Conservation (phyloP, 2,113 vertebrate genomes). For the Boulengeromyrus knoepffleri region DNA sequence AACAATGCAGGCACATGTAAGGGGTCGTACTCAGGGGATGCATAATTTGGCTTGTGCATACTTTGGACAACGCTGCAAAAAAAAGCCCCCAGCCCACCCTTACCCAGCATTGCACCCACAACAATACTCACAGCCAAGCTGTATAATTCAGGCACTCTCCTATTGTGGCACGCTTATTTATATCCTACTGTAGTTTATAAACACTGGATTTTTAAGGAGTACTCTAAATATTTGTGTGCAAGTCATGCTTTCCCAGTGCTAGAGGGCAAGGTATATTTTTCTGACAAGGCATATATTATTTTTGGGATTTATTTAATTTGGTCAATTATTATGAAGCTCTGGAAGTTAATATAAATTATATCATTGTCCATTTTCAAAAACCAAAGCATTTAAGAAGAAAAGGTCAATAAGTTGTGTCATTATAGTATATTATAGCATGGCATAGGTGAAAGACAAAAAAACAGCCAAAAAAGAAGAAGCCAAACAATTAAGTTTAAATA, state of each 20-base stretch:
- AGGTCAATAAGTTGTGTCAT: not conserved
- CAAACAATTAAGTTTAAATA: not conserved
- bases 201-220: conserved; percentile 36
- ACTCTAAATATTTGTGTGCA: not conserved
- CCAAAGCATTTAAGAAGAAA: not conserved
- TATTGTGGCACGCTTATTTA: conserved; percentile 49
- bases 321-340: not conserved
- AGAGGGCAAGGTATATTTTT: not conserved
- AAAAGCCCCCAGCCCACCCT: not conserved
- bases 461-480: not conserved
- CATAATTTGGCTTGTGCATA: conserved; percentile 68
- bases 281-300: not conserved
- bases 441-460: not conserved
- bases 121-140: conserved; percentile 53
- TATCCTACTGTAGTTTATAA: conserved; percentile 40
- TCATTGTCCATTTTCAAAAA: not conserved
- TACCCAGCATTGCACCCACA: not conserved
- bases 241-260: not conserved
- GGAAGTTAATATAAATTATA: not conserved
- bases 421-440: not conserved
- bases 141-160: conserved; percentile 70
- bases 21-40: conserved; percentile 50
- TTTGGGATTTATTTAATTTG: not conserved
- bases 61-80: conserved; percentile 64
- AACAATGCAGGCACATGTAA: conserved; percentile 58